These are phyloP conservation scores for Acleris cristana DNA, from an alignment of 2,888 invertebrate species.

Conservation along the genomic window DNA sequence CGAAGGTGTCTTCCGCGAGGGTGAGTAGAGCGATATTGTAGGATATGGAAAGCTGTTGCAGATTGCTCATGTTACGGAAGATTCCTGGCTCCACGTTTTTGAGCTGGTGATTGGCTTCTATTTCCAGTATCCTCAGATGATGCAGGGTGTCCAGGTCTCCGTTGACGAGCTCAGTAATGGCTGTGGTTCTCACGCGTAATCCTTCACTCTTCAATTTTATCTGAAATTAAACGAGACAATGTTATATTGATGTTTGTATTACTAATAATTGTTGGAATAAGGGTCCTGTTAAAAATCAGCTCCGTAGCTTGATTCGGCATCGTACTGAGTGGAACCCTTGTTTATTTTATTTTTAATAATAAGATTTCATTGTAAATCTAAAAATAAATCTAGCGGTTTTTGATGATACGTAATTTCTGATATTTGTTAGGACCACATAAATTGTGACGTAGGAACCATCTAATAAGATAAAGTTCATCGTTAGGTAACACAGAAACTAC, in stretches of 20 bases:
- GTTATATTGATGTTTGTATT: not conserved
- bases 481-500: too few relatives aligned
- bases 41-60: slow-evolving; percentile 81
- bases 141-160: slow-evolving; percentile 70
- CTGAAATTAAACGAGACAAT: slow-evolving; percentile 52
- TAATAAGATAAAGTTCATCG: too few relatives aligned
- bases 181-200: slow-evolving; percentile 77
- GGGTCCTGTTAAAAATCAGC: too few relatives aligned
- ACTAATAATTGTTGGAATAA: too few relatives aligned
- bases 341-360: too few relatives aligned
- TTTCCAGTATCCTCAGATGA: slow-evolving; percentile 70
- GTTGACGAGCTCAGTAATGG: slow-evolving; percentile 66
- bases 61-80: slow-evolving; percentile 74
- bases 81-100: slow-evolving; percentile 72
- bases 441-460: too few relatives aligned
- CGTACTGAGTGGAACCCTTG: too few relatives aligned
- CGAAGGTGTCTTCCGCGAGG: slow-evolving; percentile 74
- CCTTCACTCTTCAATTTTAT: slow-evolving; percentile 63
- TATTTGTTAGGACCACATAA: too few relatives aligned
- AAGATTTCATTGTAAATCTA: too few relatives aligned
- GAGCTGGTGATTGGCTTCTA: slow-evolving; percentile 83
- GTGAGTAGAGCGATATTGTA: slow-evolving; percentile 75
- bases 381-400: too few relatives aligned
- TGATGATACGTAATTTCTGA: too few relatives aligned
- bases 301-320: too few relatives aligned